Percentiles rank a stretch among this genome's conserved stretches.
These are phyloP conservation scores for Actias luna DNA, from an alignment of 2,888 invertebrate species.

Conservation along the genomic window DNA sequence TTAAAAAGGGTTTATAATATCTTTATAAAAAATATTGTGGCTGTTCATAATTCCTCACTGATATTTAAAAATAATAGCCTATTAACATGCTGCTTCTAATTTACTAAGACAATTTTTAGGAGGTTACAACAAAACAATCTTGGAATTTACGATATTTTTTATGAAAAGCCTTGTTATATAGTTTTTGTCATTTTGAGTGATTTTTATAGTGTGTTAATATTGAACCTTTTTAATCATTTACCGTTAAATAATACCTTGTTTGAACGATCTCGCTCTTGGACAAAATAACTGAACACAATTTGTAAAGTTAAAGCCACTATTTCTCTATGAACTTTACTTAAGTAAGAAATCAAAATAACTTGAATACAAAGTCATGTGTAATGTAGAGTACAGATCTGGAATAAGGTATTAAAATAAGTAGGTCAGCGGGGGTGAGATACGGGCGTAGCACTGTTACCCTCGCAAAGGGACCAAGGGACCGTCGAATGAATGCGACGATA, in stretches of 20 bases:
- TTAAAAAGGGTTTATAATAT: too few species aligned
- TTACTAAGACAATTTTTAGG: too few species aligned
- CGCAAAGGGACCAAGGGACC: constrained; percentile 28
- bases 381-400: constrained; percentile 45
- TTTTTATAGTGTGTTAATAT: background rate
- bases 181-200: too few species aligned
- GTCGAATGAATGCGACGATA: constrained; percentile 37
- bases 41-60: too few species aligned
- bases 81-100: too few species aligned
- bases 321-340: constrained; percentile 10
- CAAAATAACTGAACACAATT: background rate
- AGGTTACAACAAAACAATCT: too few species aligned
- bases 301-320: background rate
- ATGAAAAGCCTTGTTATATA: too few species aligned
- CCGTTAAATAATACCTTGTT: background rate
- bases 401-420: constrained; percentile 47
- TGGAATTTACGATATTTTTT: too few species aligned
- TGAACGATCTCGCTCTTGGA: background rate
- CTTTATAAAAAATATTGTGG: too few species aligned
- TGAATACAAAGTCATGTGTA: constrained; percentile 26
- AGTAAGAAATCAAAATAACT: constrained; percentile 34
- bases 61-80: too few species aligned
- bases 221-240: background rate
- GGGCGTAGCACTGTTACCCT: constrained; percentile 37
- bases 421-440: constrained; percentile 59